phyloP scores from a whole-genome alignment of 2,888 invertebrate species.

The Exocentrus adspersus region DNA sequence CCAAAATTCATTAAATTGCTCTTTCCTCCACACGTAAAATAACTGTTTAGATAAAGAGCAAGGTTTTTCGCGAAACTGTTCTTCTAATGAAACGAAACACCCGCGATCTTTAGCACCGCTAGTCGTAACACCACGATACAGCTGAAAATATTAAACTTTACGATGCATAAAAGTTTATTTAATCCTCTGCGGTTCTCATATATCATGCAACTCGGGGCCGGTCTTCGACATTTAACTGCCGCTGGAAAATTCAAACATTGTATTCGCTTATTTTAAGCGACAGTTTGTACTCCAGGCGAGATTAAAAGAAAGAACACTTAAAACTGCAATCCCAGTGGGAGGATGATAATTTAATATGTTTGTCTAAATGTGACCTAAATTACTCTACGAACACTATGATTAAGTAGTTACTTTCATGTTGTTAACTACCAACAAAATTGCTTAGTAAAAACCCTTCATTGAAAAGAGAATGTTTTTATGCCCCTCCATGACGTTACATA shows the following conservation, averaged over 20 bases:
- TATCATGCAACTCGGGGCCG: neutral
- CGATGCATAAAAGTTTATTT: constrained; percentile 23
- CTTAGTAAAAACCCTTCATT: too few species aligned
- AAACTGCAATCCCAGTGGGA: too few species aligned
- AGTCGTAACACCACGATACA: constrained; percentile 7
- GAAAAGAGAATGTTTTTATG: too few species aligned
- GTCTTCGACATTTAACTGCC: constrained; percentile 1
- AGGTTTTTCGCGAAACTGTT: neutral
- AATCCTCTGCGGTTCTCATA: constrained; percentile 18
- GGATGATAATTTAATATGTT: too few species aligned
- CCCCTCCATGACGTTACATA: too few species aligned
- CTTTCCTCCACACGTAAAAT: constrained; percentile 11
- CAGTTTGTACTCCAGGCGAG: too few species aligned
- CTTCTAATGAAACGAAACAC: constrained; percentile 13
- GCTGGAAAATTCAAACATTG: neutral
- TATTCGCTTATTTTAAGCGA: neutral
- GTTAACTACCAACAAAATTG: too few species aligned
- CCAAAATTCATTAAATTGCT: constrained; percentile 28
- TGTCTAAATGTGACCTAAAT: too few species aligned
- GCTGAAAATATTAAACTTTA: constrained; percentile 24
- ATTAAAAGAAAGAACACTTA: too few species aligned
- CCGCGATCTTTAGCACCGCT: neutral
- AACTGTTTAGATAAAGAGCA: constrained; percentile 22
- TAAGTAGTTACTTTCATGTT: too few species aligned
- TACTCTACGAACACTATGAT: too few species aligned